phyloP scores from a whole-genome alignment of 2,113 vertebrate genomes.

The Lathamus discolor region DNA sequence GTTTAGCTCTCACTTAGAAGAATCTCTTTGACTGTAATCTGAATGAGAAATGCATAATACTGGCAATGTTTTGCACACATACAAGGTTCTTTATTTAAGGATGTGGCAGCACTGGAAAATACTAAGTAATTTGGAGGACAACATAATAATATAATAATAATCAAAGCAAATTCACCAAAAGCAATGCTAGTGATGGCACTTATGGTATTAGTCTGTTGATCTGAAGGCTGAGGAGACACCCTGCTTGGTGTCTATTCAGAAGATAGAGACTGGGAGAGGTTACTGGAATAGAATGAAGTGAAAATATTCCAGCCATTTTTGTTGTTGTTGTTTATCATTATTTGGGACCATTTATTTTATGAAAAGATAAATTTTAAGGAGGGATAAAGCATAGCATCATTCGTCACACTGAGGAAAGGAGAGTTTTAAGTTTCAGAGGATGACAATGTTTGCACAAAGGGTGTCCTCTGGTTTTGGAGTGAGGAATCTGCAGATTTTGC shows the following conservation, averaged over 20 bases:
- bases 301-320: background rate
- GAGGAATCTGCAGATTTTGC: background rate
- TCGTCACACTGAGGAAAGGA: background rate
- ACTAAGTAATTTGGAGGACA: background rate
- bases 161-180: background rate
- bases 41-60: background rate
- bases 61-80: background rate
- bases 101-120: background rate
- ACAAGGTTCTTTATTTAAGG: background rate
- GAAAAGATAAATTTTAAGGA: background rate
- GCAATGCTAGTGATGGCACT: background rate
- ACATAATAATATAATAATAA: background rate
- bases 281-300: background rate
- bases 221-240: background rate
- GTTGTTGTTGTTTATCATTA: background rate
- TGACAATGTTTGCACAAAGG: fast-evolving
- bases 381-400: background rate
- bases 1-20: background rate
- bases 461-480: background rate
- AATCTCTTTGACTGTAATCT: background rate
- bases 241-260: background rate
- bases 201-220: background rate
- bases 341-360: background rate
- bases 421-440: background rate
- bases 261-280: background rate